Evolutionary conservation across 2,888 invertebrate species (phyloP), one percentile per base, ranked within the genome.

Genomic region (Mythimna impura): DNA sequence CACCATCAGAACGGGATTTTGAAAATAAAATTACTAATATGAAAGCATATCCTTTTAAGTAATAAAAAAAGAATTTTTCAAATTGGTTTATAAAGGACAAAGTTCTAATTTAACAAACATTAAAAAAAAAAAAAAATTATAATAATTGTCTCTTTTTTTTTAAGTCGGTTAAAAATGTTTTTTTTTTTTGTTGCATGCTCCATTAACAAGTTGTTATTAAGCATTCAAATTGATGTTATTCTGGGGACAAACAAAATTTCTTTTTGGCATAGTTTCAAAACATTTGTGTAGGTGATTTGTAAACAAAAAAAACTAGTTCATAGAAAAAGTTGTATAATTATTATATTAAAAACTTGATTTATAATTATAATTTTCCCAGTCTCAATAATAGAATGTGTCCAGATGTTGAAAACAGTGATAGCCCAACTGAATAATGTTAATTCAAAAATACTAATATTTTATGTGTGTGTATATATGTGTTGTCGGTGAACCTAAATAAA

Each of bases 211-310:
- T 73, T 40, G 64, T 20, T 36, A 34, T 43, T 76, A 67, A 43
- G 40, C 20, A 66, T 52, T 58, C 6, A 76, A 47, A 60, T 40
- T 58, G n/a, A 68, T 5, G 2, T 52, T 74, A 52, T 74, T 76
- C 52, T 69, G 25, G 43, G 20, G n/a, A 54, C 6, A 43, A 58
- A 25, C 50, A 47, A 54, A 60, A 77, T 69, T 77, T 43, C 20
- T 52, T 47, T 47, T 80, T 80, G 78, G 78, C 82, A 80, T 74
- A 54, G 78, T 74, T 82, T 82, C 82, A 82, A 80, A 73, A 73
- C 55, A 74, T 73, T 52, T 76, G 30, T 58, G 76, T 75, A 22
- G 36, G 57, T 66, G 50, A 76, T 67, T 76, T 76, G 30, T 43
- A 76, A 43, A 40, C 20, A 57, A 57, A 73, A n/a, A 55, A 57